These are phyloP conservation scores for Ploceus nigricollis DNA, from an alignment of 2,113 vertebrate genomes.

Conservation along the genomic window DNA sequence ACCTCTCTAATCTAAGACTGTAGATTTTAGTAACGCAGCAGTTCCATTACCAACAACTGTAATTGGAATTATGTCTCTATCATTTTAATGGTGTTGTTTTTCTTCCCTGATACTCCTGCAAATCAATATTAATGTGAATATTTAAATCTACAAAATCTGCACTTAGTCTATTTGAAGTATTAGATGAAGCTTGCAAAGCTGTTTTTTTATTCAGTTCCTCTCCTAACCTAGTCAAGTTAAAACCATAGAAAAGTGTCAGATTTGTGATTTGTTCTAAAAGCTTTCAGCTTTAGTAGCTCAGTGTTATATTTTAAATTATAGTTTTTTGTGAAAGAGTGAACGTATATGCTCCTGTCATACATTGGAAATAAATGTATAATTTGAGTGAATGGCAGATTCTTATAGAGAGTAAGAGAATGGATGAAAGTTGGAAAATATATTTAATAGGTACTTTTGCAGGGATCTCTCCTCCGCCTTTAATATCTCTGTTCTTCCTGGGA, in stretches of 20 bases:
- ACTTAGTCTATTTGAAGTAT: constrained; percentile 31
- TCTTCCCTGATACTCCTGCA: constrained; percentile 21
- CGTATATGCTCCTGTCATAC: constrained; percentile 1
- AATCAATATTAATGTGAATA: constrained; percentile 52
- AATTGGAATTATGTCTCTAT: constrained; percentile 32
- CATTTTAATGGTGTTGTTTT: constrained; percentile 52
- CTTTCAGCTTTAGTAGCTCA: constrained; percentile 48
- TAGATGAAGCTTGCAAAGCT: background rate
- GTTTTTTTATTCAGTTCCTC: constrained; percentile 14
- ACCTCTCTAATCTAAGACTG: background rate
- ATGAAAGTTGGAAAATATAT: background rate
- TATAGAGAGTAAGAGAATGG: background rate
- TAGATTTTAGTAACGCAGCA: constrained; percentile 21
- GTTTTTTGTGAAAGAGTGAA: constrained; percentile 29
- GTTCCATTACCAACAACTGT: background rate
- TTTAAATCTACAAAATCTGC: constrained; percentile 43
- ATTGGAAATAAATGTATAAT: constrained; percentile 21
- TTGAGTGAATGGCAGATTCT: constrained; percentile 21
- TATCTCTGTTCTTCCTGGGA: background rate
- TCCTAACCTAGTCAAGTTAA: background rate
- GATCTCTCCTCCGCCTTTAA: background rate
- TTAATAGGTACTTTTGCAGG: background rate
- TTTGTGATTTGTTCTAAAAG: constrained; percentile 47
- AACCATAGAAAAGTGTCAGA: constrained; percentile 23
- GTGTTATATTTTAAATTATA: constrained; percentile 38